A percentile compares a stretch with the other conserved stretches of the same genome.
Conservation (phyloP, 2,888 invertebrate genomes). For the Desoria tigrina region DNA sequence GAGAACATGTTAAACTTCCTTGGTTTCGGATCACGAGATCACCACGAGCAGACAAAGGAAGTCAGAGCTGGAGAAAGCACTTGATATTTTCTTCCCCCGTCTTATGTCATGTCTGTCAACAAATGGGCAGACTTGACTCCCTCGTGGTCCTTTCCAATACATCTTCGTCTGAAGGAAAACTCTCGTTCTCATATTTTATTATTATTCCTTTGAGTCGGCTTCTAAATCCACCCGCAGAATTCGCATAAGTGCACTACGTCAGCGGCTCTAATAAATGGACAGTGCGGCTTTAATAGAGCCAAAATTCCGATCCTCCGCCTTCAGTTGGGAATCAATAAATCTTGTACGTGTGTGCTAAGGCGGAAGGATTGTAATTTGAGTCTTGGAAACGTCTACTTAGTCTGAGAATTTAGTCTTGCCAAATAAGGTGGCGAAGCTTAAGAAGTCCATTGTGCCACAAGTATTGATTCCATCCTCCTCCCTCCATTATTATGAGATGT, state of each 20-base stretch:
- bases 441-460: constrained; percentile 6
- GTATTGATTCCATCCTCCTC: constrained; percentile 13
- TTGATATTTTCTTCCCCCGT: constrained; percentile 19
- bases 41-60: no score
- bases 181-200: constrained; percentile 6
- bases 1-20: no score
- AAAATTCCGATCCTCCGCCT: not conserved
- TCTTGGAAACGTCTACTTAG: not conserved
- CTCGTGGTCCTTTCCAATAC: not conserved
- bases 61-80: not conserved
- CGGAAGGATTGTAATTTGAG: not conserved
- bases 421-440: not conserved
- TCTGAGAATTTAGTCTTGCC: constrained; percentile 1
- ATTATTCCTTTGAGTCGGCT: no score
- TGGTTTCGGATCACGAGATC: no score
- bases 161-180: not conserved
- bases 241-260: no score
- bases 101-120: constrained; percentile 24
- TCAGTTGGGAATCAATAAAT: constrained; percentile 1
- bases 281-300: not conserved
- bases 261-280: not conserved
- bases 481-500: constrained; percentile 3
- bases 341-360: not conserved
- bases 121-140: constrained; percentile 21
- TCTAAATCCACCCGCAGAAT: no score